These are phyloP conservation scores for Coelopa frigida DNA, from an alignment of 1,140 invertebrate species.

Conservation along the genomic window DNA sequence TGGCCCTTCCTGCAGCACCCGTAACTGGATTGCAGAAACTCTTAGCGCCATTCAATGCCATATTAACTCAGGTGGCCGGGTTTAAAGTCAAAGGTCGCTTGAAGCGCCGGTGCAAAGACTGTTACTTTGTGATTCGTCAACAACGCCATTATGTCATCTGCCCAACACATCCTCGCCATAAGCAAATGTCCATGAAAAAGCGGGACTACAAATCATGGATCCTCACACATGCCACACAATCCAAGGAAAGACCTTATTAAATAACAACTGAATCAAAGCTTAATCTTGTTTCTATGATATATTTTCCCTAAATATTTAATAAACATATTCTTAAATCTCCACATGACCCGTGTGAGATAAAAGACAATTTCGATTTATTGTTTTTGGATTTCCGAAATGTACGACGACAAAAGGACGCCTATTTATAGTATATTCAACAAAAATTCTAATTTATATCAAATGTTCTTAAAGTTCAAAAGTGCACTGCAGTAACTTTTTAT, in stretches of 20 bases:
- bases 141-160: constrained; percentile 66
- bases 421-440: too few species aligned
- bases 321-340: too few species aligned
- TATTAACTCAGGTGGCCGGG: constrained; percentile 34
- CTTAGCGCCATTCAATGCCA: constrained; percentile 19
- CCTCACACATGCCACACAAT: constrained; percentile 61
- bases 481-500: too few species aligned
- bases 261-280: too few species aligned
- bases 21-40: constrained; percentile 9
- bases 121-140: constrained; percentile 62
- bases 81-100: constrained; percentile 51
- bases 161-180: constrained; percentile 65
- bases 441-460: too few species aligned
- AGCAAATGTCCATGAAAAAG: constrained; percentile 63
- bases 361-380: too few species aligned
- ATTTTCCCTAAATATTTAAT: too few species aligned
- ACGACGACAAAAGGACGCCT: too few species aligned
- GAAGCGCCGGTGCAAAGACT: constrained; percentile 64
- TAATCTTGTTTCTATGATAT: too few species aligned
- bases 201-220: constrained; percentile 62
- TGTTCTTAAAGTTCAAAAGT: too few species aligned
- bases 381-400: too few species aligned
- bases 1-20: background rate
- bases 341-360: too few species aligned
- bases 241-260: constrained; percentile 54